A percentile compares a stretch with the other conserved stretches of the same genome.
Conservation (phyloP, 2,888 invertebrate genomes). For the Slavum lentiscoides region DNA sequence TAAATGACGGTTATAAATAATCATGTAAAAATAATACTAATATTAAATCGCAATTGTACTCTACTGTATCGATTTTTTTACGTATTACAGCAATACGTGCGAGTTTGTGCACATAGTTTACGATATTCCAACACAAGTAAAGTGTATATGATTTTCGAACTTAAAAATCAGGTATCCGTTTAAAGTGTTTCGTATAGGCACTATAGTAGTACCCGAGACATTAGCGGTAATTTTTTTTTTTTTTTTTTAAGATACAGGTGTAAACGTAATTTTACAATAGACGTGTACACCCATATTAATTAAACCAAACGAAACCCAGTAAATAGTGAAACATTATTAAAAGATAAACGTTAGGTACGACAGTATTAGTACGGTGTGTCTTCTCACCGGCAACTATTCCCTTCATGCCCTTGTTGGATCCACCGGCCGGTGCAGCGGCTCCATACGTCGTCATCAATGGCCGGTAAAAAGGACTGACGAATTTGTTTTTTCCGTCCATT, state of each 20-base stretch:
- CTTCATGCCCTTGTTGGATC: constrained; percentile 73
- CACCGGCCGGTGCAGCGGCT: constrained; percentile 68
- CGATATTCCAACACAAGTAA: not conserved
- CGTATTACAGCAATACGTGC: not conserved
- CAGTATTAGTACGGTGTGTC: not conserved
- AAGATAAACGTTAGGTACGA: not conserved
- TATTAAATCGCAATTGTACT: too few species aligned
- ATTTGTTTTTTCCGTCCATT: constrained; percentile 50
- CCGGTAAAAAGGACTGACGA: constrained; percentile 59
- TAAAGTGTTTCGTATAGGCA: too few species aligned
- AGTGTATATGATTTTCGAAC: not conserved
- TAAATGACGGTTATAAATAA: too few species aligned
- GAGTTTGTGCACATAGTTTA: too few species aligned
- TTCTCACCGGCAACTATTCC: constrained; percentile 76
- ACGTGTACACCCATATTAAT: not conserved
- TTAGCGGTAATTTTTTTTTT: too few species aligned
- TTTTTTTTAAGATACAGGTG: too few species aligned
- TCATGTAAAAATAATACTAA: too few species aligned
- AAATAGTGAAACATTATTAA: not conserved
- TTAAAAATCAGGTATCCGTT: too few species aligned
- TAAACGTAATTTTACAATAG: not conserved
- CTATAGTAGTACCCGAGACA: too few species aligned
- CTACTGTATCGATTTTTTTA: not conserved
- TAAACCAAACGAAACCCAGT: not conserved
- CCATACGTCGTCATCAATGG: constrained; percentile 77